Evolutionary conservation across 2,797 vertebrate species (phyloP).

Genomic region (Crenichthys baileyi): DNA sequence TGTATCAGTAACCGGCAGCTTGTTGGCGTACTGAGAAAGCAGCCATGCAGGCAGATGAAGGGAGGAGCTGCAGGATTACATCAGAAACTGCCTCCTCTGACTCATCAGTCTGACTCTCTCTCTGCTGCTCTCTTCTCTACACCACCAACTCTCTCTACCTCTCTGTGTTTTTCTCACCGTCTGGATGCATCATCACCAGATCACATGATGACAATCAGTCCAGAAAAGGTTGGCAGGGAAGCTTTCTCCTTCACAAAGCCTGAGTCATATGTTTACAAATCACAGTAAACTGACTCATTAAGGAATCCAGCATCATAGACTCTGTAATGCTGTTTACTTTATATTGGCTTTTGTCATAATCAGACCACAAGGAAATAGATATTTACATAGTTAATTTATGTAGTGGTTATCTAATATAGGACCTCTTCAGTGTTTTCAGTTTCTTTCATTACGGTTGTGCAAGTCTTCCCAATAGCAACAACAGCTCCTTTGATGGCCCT

Average conservation of each 20-base stretch:
- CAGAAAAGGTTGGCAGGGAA: conserved; percentile 54
- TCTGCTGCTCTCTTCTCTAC: conserved; percentile 7
- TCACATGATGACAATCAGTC: conserved; percentile 54
- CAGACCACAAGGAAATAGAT: not conserved
- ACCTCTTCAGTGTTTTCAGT: conserved; percentile 23
- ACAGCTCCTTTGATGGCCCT: conserved; percentile 47
- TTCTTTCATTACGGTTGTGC: conserved; percentile 4
- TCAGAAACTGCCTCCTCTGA: conserved; percentile 72
- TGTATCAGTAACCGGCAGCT: not conserved
- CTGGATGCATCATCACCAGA: conserved; percentile 40
- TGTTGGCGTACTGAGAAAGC: conserved; percentile 32
- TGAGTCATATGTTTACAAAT: conserved; percentile 27
- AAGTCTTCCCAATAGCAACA: conserved; percentile 53
- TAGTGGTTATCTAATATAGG: conserved; percentile 9
- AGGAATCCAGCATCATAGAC: not conserved
- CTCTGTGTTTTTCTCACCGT: conserved; percentile 16
- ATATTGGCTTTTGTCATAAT: not conserved
- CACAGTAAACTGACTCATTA: not conserved
- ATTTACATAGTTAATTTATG: not conserved
- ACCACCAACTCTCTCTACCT: not conserved
- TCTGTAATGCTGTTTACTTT: not conserved
- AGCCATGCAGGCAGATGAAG: conserved; percentile 23
- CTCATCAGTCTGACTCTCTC: conserved; percentile 54
- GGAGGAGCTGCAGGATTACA: conserved; percentile 58
- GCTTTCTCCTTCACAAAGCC: conserved; percentile 25